Percentiles rank a stretch among this genome's conserved stretches.
Conservation (phyloP, 1,140 invertebrate genomes). For the Pollicipes pollicipes region DNA sequence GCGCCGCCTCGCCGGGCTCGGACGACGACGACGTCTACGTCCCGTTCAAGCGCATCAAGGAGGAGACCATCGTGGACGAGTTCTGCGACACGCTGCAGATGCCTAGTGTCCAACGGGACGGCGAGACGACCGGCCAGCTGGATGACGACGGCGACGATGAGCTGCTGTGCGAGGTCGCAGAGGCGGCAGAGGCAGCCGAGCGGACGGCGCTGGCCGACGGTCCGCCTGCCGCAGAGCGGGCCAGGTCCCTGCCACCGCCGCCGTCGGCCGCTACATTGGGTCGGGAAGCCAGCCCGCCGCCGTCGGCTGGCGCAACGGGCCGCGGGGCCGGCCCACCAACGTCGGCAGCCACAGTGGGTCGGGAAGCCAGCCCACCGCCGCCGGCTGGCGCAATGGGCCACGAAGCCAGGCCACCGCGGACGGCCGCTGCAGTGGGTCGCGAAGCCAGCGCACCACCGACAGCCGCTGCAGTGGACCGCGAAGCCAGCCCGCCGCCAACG, state of each 20-base stretch:
- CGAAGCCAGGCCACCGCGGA: not conserved
- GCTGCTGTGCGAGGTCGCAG: not conserved
- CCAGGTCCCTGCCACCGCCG: too few species aligned
- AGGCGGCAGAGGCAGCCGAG: not conserved
- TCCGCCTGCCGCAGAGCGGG: too few species aligned
- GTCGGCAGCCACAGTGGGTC: not conserved
- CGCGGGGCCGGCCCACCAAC: too few species aligned
- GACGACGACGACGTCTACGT: not conserved
- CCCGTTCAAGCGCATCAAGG: not conserved
- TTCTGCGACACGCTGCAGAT: not conserved
- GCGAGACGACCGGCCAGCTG: too few species aligned
- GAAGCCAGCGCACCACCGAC: too few species aligned
- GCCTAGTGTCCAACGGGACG: too few species aligned
- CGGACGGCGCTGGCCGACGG: too few species aligned
- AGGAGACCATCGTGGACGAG: not conserved
- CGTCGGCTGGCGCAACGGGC: not conserved
- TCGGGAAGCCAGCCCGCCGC: too few species aligned
- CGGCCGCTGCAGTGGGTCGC: too few species aligned
- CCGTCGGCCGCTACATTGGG: not conserved
- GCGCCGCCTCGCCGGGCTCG: too few species aligned
- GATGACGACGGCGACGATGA: not conserved
- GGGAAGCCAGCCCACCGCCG: not conserved
- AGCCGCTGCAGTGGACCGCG: too few species aligned
- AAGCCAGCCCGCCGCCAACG: not conserved
- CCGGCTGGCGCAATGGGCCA: not conserved